These are phyloP conservation scores for Nyctibius bracteatus DNA, from an alignment of 2,113 vertebrate species.

Conservation along the genomic window DNA sequence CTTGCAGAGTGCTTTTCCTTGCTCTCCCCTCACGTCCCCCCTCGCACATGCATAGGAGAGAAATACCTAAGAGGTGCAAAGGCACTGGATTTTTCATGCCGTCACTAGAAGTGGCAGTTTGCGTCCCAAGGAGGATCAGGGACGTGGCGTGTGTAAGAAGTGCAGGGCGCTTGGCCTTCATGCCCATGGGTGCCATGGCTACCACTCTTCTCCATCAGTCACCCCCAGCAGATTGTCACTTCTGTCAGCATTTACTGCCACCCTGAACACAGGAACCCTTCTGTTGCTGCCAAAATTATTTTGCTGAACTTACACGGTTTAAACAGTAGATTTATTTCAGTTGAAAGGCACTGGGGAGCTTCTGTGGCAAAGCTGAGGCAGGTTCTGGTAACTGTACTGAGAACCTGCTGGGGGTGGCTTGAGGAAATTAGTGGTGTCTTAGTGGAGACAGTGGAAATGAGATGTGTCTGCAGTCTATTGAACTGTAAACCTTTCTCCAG, in stretches of 20 bases:
- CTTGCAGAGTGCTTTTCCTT: neutral
- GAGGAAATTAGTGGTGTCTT: neutral
- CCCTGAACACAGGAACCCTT: neutral
- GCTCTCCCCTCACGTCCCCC: neutral
- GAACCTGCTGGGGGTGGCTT: neutral
- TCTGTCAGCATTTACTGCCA: neutral
- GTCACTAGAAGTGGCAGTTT: neutral
- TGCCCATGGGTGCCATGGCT: neutral
- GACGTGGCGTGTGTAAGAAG: no score
- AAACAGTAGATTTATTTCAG: neutral
- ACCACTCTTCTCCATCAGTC: neutral
- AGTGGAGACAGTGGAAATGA: neutral
- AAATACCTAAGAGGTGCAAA: neutral
- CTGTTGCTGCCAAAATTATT: neutral
- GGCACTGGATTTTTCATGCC: rapidly evolving
- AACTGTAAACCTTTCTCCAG: neutral
- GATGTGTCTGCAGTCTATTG: neutral
- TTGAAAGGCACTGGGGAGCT: neutral
- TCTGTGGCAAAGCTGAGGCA: neutral
- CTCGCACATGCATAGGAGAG: neutral
- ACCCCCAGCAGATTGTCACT: neutral
- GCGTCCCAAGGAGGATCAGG: neutral
- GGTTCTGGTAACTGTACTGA: neutral
- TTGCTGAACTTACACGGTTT: neutral
- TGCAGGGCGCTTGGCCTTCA: neutral